phyloP scores from a whole-genome alignment of 2,888 invertebrate species.

The Clivina fossor region DNA sequence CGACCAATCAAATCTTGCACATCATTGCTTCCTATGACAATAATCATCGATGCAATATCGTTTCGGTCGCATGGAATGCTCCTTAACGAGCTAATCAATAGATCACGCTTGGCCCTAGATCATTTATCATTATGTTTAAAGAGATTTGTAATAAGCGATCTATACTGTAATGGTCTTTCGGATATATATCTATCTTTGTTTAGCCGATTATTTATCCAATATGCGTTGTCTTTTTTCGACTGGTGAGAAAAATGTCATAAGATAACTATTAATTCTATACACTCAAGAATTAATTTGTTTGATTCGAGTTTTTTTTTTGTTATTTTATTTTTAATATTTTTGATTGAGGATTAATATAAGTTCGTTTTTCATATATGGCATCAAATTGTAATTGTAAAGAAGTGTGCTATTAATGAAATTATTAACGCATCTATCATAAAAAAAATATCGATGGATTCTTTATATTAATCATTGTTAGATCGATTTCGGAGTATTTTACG shows the following conservation, averaged over 20 bases:
- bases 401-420: slow-evolving; percentile 31
- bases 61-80: slow-evolving; percentile 49
- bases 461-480: slow-evolving; percentile 27
- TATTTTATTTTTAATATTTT: slow-evolving; percentile 14
- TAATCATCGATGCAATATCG: slow-evolving; percentile 39
- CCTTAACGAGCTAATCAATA: slow-evolving; percentile 57
- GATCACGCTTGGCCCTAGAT: slow-evolving; percentile 54
- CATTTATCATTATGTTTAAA: slow-evolving; percentile 55
- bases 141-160: slow-evolving; percentile 55
- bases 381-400: slow-evolving; percentile 13
- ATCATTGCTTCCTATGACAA: slow-evolving; percentile 37
- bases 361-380: slow-evolving; percentile 19
- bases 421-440: slow-evolving; percentile 34
- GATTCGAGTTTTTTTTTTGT: slow-evolving; percentile 24
- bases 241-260: slow-evolving; percentile 49
- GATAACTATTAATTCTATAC: slow-evolving; percentile 44
- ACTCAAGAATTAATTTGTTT: slow-evolving; percentile 38
- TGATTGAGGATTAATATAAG: slow-evolving; percentile 31
- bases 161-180: too few relatives aligned
- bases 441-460: slow-evolving; percentile 26
- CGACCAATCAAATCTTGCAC: slow-evolving; percentile 38
- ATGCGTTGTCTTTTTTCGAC: too few relatives aligned
- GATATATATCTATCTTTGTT: too few relatives aligned
- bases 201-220: slow-evolving; percentile 8
- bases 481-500: not conserved